Conservation (phyloP, 1,140 invertebrate species). For the Vanessa atalanta region DNA sequence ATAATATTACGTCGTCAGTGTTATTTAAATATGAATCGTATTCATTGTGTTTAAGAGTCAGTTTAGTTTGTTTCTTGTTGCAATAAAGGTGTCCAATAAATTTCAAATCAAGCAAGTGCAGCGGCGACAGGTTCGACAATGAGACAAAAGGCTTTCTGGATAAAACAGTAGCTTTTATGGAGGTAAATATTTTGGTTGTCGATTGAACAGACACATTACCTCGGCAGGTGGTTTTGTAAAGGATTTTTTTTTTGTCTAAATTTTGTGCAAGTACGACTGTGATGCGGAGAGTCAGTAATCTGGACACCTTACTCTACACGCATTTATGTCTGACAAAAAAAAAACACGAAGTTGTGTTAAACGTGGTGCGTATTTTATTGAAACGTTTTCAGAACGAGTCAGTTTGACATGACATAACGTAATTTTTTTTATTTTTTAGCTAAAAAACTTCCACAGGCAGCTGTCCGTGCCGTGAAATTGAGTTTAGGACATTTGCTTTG, state of each 20-base stretch:
- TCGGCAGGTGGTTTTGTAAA: conserved; percentile 29
- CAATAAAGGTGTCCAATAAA: conserved; percentile 32
- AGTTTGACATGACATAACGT: too few species aligned
- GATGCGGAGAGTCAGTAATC: too few species aligned
- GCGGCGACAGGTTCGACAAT: conserved; percentile 43
- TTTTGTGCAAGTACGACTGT: conserved; percentile 15
- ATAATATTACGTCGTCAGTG: neutral
- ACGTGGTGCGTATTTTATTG: too few species aligned
- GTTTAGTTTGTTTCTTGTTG: neutral
- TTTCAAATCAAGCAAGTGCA: conserved; percentile 34
- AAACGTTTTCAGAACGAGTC: too few species aligned
- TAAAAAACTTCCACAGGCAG: too few species aligned
- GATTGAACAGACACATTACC: conserved; percentile 40
- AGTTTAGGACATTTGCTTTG: too few species aligned
- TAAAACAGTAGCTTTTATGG: conserved; percentile 39
- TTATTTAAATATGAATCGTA: neutral
- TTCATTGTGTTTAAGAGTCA: neutral
- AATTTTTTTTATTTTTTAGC: too few species aligned
- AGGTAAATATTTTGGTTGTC: conserved; percentile 62
- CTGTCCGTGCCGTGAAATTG: too few species aligned
- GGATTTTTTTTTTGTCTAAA: conserved; percentile 19
- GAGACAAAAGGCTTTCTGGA: conserved; percentile 32
- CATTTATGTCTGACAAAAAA: too few species aligned
- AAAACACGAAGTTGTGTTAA: too few species aligned
- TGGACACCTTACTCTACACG: too few species aligned